These are phyloP conservation scores for Lepus europaeus DNA, from an alignment of 2,113 vertebrate species.

Conservation along the genomic window DNA sequence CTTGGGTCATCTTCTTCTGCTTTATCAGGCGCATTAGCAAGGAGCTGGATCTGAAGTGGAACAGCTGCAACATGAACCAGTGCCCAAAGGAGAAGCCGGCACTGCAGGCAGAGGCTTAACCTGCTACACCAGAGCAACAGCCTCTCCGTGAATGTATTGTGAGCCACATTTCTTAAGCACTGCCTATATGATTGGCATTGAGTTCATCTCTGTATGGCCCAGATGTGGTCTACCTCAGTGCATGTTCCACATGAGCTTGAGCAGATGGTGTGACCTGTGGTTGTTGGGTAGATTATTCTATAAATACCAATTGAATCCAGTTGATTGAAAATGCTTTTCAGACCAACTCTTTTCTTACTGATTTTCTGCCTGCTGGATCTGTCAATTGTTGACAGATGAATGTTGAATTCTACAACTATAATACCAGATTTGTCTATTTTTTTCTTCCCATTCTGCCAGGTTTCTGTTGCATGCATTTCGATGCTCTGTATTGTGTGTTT, in stretches of 20 bases:
- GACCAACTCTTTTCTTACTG: background rate
- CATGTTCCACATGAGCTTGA: background rate
- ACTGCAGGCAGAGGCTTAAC: no score
- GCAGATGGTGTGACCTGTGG: background rate
- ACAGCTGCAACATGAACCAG: no score
- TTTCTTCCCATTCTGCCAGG: background rate
- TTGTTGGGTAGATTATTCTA: background rate
- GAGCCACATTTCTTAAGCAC: background rate
- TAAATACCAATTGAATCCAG: background rate
- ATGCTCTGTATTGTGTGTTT: background rate
- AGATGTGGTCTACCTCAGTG: background rate
- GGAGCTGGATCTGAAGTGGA: no score
- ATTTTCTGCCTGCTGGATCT: background rate
- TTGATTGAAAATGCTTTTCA: background rate
- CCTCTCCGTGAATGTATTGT: background rate
- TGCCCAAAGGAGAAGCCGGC: no score
- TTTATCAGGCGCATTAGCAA: no score
- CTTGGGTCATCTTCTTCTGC: no score
- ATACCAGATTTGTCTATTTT: background rate
- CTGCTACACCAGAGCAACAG: no score
- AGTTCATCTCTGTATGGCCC: background rate
- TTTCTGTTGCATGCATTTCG: background rate
- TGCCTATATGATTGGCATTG: background rate
- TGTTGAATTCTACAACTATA: background rate
- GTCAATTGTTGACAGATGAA: background rate